Evolutionary conservation across 2,797 vertebrate genomes (phyloP), one percentile per base, ranked within the genome.

Genomic region (Cirrhinus mrigala): DNA sequence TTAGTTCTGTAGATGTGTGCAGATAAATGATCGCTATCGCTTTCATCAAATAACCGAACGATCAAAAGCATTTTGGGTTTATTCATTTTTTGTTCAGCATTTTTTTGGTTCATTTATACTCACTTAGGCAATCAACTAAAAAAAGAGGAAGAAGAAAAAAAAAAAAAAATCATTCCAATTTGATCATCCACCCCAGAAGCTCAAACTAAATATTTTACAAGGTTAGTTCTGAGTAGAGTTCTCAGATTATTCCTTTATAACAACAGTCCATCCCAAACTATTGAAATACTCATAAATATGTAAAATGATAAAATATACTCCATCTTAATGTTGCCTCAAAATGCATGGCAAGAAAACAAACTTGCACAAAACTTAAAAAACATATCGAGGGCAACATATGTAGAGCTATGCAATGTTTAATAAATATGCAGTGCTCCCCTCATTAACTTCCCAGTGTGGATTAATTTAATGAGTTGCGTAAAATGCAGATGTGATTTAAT

Each of bases 401-500:
- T 64, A 64, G 69, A 50, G 70, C 70, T 50, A 76, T 83, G 46
- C 46, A 66, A 66, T 66, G 29, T 83, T 76, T 83, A 66, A 83
- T 62, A 76, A 76, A 76, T 76, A 66, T 40, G 46, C 46, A 9
- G 58, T 12, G 29, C 54, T 83, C 48, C 82, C 71, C 48, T 83
- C 81, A 79, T 87, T 87, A 66, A 48, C 46, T 80, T 62, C 69
- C 24, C 37, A 66, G 50, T 84, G 77, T 84, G 86, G 27, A 40
- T 84, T 81, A 27, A 80, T 81, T 82, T 81, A 87, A 81, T 84
- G 77, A 81, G 77, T 75, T 84, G 69, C 27, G 75, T 37, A 87
- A 80, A 74, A 74, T 87, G 77, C 77, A 76, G 60, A 76, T 83
- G 60, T 69, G 60, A 62, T 52, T 37, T 66, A 10, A 80, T 75